phyloP scores from a whole-genome alignment of 2,888 invertebrate genomes.

The Phasia obesa region DNA sequence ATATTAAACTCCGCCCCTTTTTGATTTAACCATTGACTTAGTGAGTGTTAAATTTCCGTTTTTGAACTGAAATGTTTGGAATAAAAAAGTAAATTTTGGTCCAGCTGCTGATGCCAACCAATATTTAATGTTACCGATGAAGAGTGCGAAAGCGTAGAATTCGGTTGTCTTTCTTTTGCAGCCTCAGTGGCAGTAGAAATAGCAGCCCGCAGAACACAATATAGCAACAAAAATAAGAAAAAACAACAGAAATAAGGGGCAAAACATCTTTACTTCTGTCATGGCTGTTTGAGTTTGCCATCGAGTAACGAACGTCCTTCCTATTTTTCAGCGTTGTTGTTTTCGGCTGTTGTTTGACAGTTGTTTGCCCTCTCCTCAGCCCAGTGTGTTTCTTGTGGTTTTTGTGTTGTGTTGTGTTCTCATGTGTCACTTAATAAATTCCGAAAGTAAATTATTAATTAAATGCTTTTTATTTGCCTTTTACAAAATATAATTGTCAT shows the following conservation, averaged over 20 bases:
- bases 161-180: constrained; percentile 53
- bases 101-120: constrained; percentile 33
- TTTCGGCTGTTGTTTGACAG: background rate
- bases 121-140: constrained; percentile 11
- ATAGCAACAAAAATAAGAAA: background rate
- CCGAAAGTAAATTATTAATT: constrained; percentile 55
- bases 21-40: constrained; percentile 80
- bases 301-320: constrained; percentile 21
- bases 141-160: constrained; percentile 9
- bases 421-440: constrained; percentile 39
- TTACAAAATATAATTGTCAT: constrained; percentile 47
- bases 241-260: constrained; percentile 3
- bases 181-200: background rate
- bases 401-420: background rate
- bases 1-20: constrained; percentile 77
- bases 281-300: constrained; percentile 13
- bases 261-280: constrained; percentile 28
- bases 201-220: background rate
- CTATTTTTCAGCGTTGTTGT: background rate
- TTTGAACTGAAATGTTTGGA: constrained; percentile 18
- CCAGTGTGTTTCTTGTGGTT: background rate
- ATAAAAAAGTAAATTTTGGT: background rate
- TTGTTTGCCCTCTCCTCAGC: background rate
- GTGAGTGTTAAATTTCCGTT: constrained; percentile 77
- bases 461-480: constrained; percentile 60